These are phyloP conservation scores for Tretioscincus oriximinensis DNA, from an alignment of 2,113 vertebrate genomes.

Conservation along the genomic window DNA sequence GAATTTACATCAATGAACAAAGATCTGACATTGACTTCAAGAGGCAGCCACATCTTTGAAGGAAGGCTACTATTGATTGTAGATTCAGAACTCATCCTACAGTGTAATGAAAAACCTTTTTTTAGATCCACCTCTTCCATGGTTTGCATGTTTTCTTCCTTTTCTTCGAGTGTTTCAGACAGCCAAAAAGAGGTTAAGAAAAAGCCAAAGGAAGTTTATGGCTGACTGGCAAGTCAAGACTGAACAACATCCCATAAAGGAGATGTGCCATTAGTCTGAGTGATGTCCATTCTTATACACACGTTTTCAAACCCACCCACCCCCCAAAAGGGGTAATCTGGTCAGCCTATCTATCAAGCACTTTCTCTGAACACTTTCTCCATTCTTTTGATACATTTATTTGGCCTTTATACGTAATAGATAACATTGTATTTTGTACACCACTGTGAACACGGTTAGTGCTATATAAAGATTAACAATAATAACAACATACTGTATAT, in stretches of 20 bases:
- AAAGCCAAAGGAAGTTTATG: constrained; percentile 21
- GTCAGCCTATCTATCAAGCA: too few relatives aligned
- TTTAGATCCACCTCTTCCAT: not conserved
- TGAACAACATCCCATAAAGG: not conserved
- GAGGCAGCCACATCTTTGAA: constrained; percentile 44
- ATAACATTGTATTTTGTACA: too few relatives aligned
- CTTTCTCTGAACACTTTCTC: too few relatives aligned
- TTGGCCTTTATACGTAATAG: too few relatives aligned
- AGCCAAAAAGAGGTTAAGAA: not conserved
- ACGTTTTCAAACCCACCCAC: not conserved
- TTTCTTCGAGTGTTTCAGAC: constrained; percentile 2
- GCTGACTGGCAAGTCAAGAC: not conserved
- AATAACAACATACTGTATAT: too few relatives aligned
- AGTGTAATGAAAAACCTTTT: constrained; percentile 34
- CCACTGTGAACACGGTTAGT: too few relatives aligned
- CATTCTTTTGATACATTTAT: too few relatives aligned
- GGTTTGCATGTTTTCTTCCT: constrained; percentile 14
- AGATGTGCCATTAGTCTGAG: too few relatives aligned
- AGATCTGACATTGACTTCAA: constrained; percentile 50
- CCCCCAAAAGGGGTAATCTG: too few relatives aligned
- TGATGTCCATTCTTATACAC: not conserved
- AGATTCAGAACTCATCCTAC: not conserved
- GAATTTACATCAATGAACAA: constrained; percentile 36
- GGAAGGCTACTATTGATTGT: constrained; percentile 53
- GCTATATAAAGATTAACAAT: too few relatives aligned